phyloP scores from a whole-genome alignment of 2,797 vertebrate genomes.

The Danio albolineatus region DNA sequence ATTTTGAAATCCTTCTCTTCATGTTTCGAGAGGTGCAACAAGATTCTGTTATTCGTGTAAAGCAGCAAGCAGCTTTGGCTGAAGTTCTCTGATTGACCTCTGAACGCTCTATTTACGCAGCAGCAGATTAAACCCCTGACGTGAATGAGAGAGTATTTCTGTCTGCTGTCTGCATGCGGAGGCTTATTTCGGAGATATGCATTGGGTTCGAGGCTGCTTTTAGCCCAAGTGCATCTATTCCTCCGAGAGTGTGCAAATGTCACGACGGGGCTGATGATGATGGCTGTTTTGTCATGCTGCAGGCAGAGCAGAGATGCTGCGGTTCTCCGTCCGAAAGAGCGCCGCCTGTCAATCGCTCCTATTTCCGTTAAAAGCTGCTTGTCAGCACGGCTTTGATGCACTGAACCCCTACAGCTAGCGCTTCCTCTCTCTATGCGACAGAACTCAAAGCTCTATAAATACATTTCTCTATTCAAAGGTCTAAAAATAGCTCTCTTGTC shows the following conservation, averaged over 20 bases:
- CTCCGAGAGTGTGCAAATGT: slow-evolving; percentile 55
- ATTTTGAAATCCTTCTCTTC: not conserved
- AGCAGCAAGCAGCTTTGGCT: not conserved
- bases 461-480: slow-evolving; percentile 59
- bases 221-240: slow-evolving; percentile 43
- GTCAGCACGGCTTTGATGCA: slow-evolving; percentile 63
- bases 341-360: slow-evolving; percentile 44
- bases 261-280: slow-evolving; percentile 45
- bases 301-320: slow-evolving; percentile 36
- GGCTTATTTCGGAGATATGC: slow-evolving; percentile 39
- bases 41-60: not conserved
- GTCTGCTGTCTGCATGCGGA: slow-evolving; percentile 18
- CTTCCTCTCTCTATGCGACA: slow-evolving; percentile 54
- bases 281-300: slow-evolving; percentile 27
- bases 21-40: not conserved
- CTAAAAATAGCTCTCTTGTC: slow-evolving; percentile 66
- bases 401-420: slow-evolving; percentile 55
- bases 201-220: slow-evolving; percentile 39
- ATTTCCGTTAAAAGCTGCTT: slow-evolving; percentile 46
- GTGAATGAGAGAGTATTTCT: not conserved
- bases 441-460: slow-evolving; percentile 67
- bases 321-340: slow-evolving; percentile 27
- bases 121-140: slow-evolving; percentile 13
- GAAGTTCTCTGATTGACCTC: slow-evolving; percentile 20
- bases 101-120: slow-evolving; percentile 9